A percentile compares a stretch with the other conserved stretches of the same genome.
Evolutionary conservation across 2,797 vertebrate species (phyloP).

Genomic region (Enteromius viviparus): DNA sequence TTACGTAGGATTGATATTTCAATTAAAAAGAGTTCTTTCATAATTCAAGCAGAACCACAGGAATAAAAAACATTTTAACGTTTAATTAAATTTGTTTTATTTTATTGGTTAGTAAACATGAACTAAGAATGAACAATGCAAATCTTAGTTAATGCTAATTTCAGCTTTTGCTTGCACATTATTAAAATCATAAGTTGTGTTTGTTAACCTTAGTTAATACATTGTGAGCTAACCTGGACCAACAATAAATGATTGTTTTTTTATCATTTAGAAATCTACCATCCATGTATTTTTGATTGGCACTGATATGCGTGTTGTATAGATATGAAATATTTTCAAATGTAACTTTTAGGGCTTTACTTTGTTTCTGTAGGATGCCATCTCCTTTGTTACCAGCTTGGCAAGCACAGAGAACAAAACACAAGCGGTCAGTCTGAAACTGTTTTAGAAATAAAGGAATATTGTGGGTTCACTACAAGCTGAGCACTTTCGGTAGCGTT

Average conservation of each 20-base stretch:
- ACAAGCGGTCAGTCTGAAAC: slow-evolving; percentile 69
- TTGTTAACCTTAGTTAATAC: no score
- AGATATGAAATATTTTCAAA: background rate
- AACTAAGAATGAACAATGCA: no score
- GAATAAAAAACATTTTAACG: no score
- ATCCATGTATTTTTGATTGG: background rate
- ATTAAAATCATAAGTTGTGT: no score
- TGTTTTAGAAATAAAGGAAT: background rate
- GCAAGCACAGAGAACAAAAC: slow-evolving; percentile 67
- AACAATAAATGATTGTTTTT: no score
- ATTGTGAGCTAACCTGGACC: no score
- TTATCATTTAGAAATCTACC: no score
- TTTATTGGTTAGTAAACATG: no score
- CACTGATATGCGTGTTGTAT: background rate
- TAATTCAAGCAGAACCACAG: background rate
- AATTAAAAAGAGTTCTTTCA: background rate
- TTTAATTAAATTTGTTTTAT: no score
- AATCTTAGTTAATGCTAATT: no score
- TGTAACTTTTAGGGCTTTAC: slow-evolving; percentile 6
- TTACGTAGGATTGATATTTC: no score
- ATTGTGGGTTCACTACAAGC: background rate
- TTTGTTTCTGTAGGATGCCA: slow-evolving; percentile 58
- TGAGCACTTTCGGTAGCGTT: background rate
- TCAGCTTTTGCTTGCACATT: no score
- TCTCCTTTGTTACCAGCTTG: slow-evolving; percentile 66